Conservation (phyloP, 2,113 vertebrate genomes). For the Columba livia region DNA sequence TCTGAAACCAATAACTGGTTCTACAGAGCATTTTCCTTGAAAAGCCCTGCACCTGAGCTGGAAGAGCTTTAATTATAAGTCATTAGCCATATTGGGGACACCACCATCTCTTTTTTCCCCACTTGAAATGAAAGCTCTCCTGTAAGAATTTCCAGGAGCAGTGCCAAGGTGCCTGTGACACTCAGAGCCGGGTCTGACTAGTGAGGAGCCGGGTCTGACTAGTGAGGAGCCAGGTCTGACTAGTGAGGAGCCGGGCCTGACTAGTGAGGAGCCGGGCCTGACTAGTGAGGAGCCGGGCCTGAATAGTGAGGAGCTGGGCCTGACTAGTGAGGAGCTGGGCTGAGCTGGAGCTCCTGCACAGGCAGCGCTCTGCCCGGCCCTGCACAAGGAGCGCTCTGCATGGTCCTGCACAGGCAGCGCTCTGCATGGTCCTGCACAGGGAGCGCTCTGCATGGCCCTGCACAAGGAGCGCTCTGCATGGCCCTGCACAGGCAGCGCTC, state of each 20-base stretch:
- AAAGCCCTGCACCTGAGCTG: not conserved
- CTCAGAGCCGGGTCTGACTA: not conserved
- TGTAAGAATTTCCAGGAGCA: not conserved
- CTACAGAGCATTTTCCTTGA: not conserved
- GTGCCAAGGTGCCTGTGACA: not conserved
- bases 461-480: too few species aligned
- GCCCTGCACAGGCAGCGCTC: accelerated
- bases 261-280: too few species aligned
- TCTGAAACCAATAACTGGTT: not conserved
- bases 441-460: too few species aligned
- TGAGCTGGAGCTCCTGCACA: too few species aligned
- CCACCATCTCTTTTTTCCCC: not conserved
- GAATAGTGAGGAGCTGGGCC: too few species aligned
- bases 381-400: too few species aligned
- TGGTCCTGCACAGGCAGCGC: accelerated
- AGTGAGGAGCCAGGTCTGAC: not conserved
- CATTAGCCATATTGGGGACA: not conserved
- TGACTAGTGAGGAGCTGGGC: too few species aligned
- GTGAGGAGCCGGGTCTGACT: not conserved
- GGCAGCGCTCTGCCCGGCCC: not conserved
- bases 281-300: too few species aligned
- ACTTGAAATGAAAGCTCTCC: not conserved
- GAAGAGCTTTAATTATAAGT: not conserved
- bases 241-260: too few species aligned
- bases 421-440: not conserved